Evolutionary conservation across 2,113 vertebrate genomes (phyloP).

Genomic region (Cryptotis parvus): DNA sequence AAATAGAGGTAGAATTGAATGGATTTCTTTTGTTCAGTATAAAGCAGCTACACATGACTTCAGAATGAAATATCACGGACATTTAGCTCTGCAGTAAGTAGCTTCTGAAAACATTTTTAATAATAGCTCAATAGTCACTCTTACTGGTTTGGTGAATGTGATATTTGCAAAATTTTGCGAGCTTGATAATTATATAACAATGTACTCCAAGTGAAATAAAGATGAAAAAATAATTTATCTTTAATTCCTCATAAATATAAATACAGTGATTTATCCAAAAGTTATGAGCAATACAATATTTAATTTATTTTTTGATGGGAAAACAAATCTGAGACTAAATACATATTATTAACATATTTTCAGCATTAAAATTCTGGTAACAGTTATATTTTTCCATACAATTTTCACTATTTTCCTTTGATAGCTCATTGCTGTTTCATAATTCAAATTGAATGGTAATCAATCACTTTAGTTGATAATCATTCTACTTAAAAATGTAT

Average conservation of each 20-base stretch:
- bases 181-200: not conserved
- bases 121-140: not conserved
- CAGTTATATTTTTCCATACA: not conserved
- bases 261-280: slow-evolving; percentile 32
- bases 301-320: not conserved
- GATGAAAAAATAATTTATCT: not conserved
- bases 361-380: slow-evolving; percentile 9
- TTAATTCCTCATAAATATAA: slow-evolving; percentile 36
- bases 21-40: slow-evolving; percentile 13
- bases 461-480: not conserved
- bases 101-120: slow-evolving; percentile 25
- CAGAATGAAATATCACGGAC: not conserved
- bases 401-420: slow-evolving; percentile 17
- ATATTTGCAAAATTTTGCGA: slow-evolving; percentile 34
- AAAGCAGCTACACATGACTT: not conserved
- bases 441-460: slow-evolving; percentile 40
- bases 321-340: slow-evolving; percentile 23
- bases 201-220: slow-evolving; percentile 12
- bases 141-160: not conserved
- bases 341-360: slow-evolving; percentile 4
- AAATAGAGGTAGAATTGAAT: slow-evolving; percentile 25
- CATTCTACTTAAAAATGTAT: not conserved
- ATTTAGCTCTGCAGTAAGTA: not conserved
- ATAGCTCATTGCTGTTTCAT: not conserved
- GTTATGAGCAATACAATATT: not conserved